phyloP scores from a whole-genome alignment of 1,140 invertebrate species.

The Saccostrea cuccullata region DNA sequence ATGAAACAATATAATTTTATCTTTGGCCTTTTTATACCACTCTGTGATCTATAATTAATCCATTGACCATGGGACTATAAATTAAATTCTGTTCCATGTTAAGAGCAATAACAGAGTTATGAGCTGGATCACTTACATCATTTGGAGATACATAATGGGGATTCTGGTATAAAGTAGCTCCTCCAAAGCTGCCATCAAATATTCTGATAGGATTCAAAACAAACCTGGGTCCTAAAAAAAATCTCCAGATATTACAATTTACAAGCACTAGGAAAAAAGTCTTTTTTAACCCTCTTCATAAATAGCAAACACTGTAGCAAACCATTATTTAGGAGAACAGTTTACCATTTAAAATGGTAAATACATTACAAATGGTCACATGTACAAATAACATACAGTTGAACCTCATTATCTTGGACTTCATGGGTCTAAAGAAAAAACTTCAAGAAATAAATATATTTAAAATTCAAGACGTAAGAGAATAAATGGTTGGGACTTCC shows the following conservation, averaged over 20 bases:
- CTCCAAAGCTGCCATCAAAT: slow-evolving; percentile 96
- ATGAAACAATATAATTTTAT: too few relatives aligned
- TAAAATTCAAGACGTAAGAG: too few relatives aligned
- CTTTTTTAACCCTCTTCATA: background rate
- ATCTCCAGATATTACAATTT: background rate
- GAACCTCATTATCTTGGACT: background rate
- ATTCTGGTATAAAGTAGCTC: slow-evolving; percentile 95
- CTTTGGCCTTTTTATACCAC: background rate
- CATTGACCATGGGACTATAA: too few relatives aligned
- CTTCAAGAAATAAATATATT: too few relatives aligned
- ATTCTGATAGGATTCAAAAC: slow-evolving; percentile 96
- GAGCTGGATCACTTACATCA: slow-evolving; percentile 80
- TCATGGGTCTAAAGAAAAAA: too few relatives aligned
- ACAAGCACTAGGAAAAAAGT: background rate
- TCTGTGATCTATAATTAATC: too few relatives aligned
- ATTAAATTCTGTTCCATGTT: background rate
- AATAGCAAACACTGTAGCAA: background rate
- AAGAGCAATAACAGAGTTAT: background rate
- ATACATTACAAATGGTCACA: background rate
- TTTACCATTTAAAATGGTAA: too few relatives aligned
- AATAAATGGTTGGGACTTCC: too few relatives aligned
- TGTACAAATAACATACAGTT: background rate
- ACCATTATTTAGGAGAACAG: background rate
- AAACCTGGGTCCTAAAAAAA: slow-evolving; percentile 89
- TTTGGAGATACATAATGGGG: slow-evolving; percentile 94